Base-by-base conservation (phyloP, 2,113 vertebrate species). In the Nesospiza acunhae region DNA sequence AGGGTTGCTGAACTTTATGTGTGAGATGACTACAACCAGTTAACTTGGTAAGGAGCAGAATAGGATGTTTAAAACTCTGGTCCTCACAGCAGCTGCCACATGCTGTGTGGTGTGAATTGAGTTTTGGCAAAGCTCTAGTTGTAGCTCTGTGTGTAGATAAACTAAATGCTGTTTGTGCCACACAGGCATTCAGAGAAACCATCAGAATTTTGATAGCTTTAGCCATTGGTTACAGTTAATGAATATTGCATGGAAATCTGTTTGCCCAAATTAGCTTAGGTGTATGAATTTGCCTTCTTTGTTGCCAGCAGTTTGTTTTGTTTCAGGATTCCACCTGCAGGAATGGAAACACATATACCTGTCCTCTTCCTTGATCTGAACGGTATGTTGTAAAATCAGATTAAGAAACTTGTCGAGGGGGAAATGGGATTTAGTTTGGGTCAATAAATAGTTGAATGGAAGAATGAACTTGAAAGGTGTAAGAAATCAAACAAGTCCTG, bases 291-390 rank as follows among this genome's bases (percentile, higher is more conserved):
- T 56, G 46, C 42, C 58, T 69, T 68, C 84, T 70, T 77, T 95
- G 74, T 47, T 94, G 26, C 89, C 70, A 95, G 84, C 56, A 87
- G 23, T 89, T 97, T 97, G 52, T 94, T 96, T 96, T 79, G 75
- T 96, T 96, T 50, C 96, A 99, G 99, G 99, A 97, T 97, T 42
- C 99, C 99, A 49, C 98, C 99, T 97, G 94, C 98, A 90, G 99
- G 99, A 94, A 99, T 99, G 99, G 99, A 99, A 96, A 98, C 98
- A 41, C 99, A 99, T 64, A 98, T 99, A 94, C 99, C 99, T 5
- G 99, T 99, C 18, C 99, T 99, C 66, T 99, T 99, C 95, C 97
- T 99, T 90, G 99, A 99, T 97, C 98, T 99, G 96, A 99, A 99
- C 30, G 99, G 99, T 99, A 98, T 98, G 98, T 96, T 87, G 49